Conservation (phyloP, 2,888 invertebrate genomes). For the Elmis aenea region DNA sequence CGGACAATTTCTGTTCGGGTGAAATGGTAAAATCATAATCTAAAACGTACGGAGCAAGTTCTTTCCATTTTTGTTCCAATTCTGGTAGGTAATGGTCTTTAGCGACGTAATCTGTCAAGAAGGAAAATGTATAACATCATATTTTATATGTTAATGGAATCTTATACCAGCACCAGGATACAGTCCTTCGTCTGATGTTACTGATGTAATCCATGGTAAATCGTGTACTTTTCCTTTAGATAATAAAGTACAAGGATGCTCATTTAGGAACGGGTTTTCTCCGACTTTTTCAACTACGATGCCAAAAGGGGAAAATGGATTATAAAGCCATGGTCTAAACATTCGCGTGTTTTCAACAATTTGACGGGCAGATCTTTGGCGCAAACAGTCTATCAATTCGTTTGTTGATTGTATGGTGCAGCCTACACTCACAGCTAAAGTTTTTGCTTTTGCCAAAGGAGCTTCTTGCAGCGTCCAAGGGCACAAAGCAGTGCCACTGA, state of each 20-base stretch:
- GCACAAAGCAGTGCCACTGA: constrained; percentile 61
- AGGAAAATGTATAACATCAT: constrained; percentile 19
- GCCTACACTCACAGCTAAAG: constrained; percentile 55
- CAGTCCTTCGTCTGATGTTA: constrained; percentile 64
- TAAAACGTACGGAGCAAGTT: constrained; percentile 57
- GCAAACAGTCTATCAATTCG: constrained; percentile 61
- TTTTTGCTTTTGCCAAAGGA: constrained; percentile 53
- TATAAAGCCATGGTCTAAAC: constrained; percentile 55
- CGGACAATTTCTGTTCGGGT: constrained; percentile 42
- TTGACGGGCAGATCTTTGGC: constrained; percentile 52
- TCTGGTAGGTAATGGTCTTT: constrained; percentile 31
- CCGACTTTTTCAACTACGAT: constrained; percentile 55
- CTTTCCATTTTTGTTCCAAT: constrained; percentile 55
- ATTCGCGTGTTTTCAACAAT: constrained; percentile 52
- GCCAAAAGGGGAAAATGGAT: constrained; percentile 62
- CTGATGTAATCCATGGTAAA: constrained; percentile 61
- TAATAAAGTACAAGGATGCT: constrained; percentile 57
- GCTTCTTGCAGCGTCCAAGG: constrained; percentile 51
- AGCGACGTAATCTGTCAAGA: constrained; percentile 39
- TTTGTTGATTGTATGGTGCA: constrained; percentile 51
- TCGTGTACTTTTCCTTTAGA: constrained; percentile 53
- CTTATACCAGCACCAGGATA: constrained; percentile 59
- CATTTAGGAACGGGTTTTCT: constrained; percentile 52
- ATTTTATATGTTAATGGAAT: not conserved
- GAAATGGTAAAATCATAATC: constrained; percentile 59